Percentiles rank a stretch among this genome's conserved stretches.
These are phyloP conservation scores for Corythornis madagascariensis DNA, from an alignment of 2,113 vertebrate genomes.

Conservation along the genomic window DNA sequence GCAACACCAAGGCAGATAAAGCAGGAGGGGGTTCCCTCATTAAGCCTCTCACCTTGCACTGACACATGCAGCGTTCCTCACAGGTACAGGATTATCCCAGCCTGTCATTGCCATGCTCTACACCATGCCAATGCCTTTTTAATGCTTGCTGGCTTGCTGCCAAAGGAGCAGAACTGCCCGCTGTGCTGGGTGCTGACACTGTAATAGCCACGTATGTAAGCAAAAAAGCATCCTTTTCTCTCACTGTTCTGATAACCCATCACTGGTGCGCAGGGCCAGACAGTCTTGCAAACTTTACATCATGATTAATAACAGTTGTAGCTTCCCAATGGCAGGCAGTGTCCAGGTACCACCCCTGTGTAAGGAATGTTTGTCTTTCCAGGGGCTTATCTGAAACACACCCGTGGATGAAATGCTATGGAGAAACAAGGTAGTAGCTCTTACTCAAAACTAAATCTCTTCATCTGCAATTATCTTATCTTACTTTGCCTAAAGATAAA, in stretches of 20 bases:
- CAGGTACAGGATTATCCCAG: not conserved
- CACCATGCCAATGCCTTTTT: not conserved
- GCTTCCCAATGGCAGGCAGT: not conserved
- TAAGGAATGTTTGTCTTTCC: not conserved
- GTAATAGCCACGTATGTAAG: not conserved
- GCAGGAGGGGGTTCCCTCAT: not conserved
- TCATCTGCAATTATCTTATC: not conserved
- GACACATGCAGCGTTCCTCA: not conserved
- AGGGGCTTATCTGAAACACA: not conserved
- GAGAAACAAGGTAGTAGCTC: not conserved
- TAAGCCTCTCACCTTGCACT: not conserved
- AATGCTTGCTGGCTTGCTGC: not conserved
- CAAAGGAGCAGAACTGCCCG: not conserved
- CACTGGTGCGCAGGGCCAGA: accelerated
- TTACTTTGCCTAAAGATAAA: not conserved
- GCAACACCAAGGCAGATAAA: not conserved
- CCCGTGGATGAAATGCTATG: not conserved
- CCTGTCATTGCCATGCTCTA: not conserved
- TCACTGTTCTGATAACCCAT: not conserved
- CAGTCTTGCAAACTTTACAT: not conserved
- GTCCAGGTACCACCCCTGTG: not conserved
- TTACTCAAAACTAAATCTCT: not conserved
- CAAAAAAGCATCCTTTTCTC: not conserved
- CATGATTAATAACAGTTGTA: not conserved
- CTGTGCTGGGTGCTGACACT: not conserved